Conservation (phyloP, 2,797 vertebrate genomes). For the Periophthalmus magnuspinnatus region DNA sequence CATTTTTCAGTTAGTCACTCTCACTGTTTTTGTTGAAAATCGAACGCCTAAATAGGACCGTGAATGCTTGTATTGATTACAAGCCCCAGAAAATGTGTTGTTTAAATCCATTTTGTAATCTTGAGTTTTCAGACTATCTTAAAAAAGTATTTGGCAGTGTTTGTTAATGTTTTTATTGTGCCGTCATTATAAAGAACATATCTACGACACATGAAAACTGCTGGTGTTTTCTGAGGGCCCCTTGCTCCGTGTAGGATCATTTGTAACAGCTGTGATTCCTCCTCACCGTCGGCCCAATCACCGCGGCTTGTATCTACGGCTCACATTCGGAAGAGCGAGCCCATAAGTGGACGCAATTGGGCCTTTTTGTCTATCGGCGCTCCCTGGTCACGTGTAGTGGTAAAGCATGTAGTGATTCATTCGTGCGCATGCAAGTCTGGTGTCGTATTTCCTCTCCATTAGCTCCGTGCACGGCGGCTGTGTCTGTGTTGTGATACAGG, state of each 20-base stretch:
- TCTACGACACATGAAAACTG: constrained; percentile 7
- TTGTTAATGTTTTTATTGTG: too few relatives aligned
- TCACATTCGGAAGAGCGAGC: constrained; percentile 53
- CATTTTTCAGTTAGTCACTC: too few relatives aligned
- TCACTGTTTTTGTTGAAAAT: too few relatives aligned
- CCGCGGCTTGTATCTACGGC: constrained; percentile 48
- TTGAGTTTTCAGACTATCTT: too few relatives aligned
- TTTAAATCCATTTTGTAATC: too few relatives aligned
- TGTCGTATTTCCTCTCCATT: constrained; percentile 71
- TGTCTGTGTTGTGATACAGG: constrained; percentile 69
- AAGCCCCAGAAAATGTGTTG: too few relatives aligned
- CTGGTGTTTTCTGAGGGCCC: constrained; percentile 19
- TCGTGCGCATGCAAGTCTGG: constrained; percentile 62
- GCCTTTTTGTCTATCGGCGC: constrained; percentile 47
- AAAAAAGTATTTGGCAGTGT: too few relatives aligned
- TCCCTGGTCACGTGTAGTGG: constrained; percentile 40
- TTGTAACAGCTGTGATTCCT: constrained; percentile 50
- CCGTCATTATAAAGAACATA: neutral
- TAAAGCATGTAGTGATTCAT: constrained; percentile 51
- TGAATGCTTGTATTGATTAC: too few relatives aligned
- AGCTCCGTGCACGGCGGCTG: constrained; percentile 48
- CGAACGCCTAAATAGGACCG: too few relatives aligned
- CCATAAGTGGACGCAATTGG: constrained; percentile 48
- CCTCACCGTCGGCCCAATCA: constrained; percentile 52
- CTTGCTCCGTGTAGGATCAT: constrained; percentile 37